These are phyloP conservation scores for Holacanthus passer DNA, from an alignment of 2,113 vertebrate species.

Conservation along the genomic window DNA sequence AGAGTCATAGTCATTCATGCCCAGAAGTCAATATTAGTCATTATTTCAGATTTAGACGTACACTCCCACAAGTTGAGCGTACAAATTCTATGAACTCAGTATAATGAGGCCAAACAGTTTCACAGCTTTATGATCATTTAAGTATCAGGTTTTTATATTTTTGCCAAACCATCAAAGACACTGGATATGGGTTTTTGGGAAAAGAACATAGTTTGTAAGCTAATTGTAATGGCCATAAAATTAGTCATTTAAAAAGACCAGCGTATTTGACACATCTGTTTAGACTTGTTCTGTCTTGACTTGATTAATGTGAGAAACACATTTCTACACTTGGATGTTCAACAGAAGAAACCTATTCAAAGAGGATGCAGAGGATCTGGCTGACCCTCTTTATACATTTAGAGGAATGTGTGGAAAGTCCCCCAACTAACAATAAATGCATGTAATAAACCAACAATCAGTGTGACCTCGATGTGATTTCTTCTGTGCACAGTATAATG, in stretches of 20 bases:
- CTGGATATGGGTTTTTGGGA: neutral
- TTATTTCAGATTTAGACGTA: conserved; percentile 9
- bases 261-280: neutral
- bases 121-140: conserved; percentile 55
- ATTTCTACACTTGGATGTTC: neutral
- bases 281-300: neutral
- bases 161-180: neutral
- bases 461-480: conserved; percentile 4
- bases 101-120: conserved; percentile 31
- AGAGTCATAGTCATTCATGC: neutral
- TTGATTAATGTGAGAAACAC: conserved; percentile 1
- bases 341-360: neutral
- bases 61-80: neutral
- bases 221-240: too few species aligned
- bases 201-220: neutral
- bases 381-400: neutral
- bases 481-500: neutral
- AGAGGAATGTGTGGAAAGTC: neutral
- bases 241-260: neutral
- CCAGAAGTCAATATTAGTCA: neutral
- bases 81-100: neutral
- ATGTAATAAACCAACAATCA: conserved; percentile 1
- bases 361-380: neutral
- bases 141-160: conserved; percentile 18
- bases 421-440: neutral